Base-by-base conservation (phyloP, 2,888 invertebrate genomes). In the Pristionchus arcanus region DNA sequence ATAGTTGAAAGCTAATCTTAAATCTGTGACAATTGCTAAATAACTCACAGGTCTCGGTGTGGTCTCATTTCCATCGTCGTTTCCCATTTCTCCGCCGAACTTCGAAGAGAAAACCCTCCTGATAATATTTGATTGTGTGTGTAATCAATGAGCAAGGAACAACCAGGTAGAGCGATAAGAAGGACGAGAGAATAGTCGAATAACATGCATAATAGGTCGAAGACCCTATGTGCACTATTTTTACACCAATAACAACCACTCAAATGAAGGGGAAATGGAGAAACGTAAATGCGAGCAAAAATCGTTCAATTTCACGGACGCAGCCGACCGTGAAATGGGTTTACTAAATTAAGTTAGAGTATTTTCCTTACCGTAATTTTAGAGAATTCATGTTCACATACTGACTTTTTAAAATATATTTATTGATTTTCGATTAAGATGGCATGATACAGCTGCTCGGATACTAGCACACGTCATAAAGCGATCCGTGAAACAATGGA, bases 1-100 rank as follows among this genome's bases (percentile, higher is more conserved):
- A 7, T 68, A 11, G 55, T 2, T 4, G 5, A 2, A 4, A 42
- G 42, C 42, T 42, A 42, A 42, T 42, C 42, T 42, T 42, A 5
- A 9, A 42, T 42, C 3, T 42, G 42, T 42, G n/a, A n/a, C 9
- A 42, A 42, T 42, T 5, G 42, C 25, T 53, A n/a, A 53, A 49
- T n/a, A 81, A 55, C 55, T 59, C 15, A 85, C 84, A 59, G 55
- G 84, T 19, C 55, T 55, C 37, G 55, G 55, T 28, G 84, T 59
- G 34, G 34, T 28, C 84, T 85, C 84, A 34, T 34, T 37, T 85
- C 84, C 84, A 31, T 85, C 84, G 84, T 85, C 84, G 84, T 85
- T 85, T 21, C 84, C 84, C 84, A 85, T 85, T 3, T 28, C 49
- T 81, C 49, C 25, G 28, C 28, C 49, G 28, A 7, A 81, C 2